Evolutionary conservation across 2,113 vertebrate genomes (phyloP), one percentile per base, ranked within the genome.

Genomic region (Sinocyclocheilus anshuiensis): DNA sequence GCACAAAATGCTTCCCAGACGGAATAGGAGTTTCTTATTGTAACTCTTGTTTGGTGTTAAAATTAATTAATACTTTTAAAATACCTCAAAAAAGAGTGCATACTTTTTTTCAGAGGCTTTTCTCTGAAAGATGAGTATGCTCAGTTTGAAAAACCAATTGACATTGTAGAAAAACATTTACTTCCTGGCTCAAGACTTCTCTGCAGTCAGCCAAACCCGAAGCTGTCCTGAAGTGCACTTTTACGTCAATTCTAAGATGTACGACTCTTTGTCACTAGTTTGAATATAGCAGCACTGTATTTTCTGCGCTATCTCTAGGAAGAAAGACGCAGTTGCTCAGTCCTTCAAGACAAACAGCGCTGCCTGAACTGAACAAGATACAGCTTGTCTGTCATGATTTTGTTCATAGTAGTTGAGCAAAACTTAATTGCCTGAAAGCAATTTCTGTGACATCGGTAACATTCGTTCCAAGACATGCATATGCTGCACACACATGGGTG

Each of bases 281-380:
- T 59, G 0, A 77, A 53, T 24, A 18, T 15, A 12, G 42, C 15
- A 74, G 24, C 15, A 36, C 1, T n/a, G 13, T 57, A 13, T 59
- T 39, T 77, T 33, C 2, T 80, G 29, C 20, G 53, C 20, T 63
- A 63, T 57, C 77, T 80, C 57, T 61, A 16, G 22, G 13, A 63
- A 80, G 20, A 57, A 77, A 80, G 20, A 61, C 1, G 20, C 77
- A 80, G 77, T 80, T 42, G 33, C 77, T n/a, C 50, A 59, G 76
- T 8, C 16, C 26, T 50, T 22, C 78, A 83, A 69, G 3, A 83
- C 65, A 26, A 83, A 84, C 81, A 59, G 3, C 4, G 0, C 26
- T 11, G 69, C 71, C 24, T 57, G 69, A 81, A 65, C 79, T 61
- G 33, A 85, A 71, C 88, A 83, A 75, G 88, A 59, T 69, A 9